Percentiles rank a stretch among this genome's conserved stretches.
phyloP scores from a whole-genome alignment of 2,113 vertebrate species.

The Oreochromis tanganicae region DNA sequence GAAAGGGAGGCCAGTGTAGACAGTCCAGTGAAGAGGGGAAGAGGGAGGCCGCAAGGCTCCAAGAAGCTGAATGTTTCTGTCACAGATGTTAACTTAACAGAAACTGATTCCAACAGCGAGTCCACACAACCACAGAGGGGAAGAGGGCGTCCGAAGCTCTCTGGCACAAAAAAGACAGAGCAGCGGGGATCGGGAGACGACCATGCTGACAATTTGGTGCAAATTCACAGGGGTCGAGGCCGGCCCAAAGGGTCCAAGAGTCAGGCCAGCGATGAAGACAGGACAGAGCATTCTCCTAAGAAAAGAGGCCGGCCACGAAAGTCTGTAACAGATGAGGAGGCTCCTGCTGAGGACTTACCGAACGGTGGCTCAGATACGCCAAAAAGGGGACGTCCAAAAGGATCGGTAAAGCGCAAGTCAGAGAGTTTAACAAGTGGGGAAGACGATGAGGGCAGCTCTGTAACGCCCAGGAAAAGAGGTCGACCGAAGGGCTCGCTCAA shows the following conservation, averaged over 20 bases:
- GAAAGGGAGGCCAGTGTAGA: constrained; percentile 10
- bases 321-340: neutral
- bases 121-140: neutral
- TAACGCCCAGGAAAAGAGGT: constrained; percentile 33
- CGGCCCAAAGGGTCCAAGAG: constrained; percentile 12
- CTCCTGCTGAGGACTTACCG: neutral
- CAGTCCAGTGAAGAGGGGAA: constrained; percentile 30
- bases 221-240: neutral
- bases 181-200: neutral
- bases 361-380: constrained; percentile 9
- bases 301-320: constrained; percentile 45
- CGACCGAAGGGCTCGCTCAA: constrained; percentile 32
- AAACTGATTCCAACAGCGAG: constrained; percentile 21
- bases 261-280: neutral
- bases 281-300: neutral
- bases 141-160: constrained; percentile 33
- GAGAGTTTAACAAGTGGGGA: constrained; percentile 3
- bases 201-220: neutral
- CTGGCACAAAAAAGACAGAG: neutral
- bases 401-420: constrained; percentile 9
- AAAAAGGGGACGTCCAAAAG: constrained; percentile 50
- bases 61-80: constrained; percentile 45
- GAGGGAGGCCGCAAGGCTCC: constrained; percentile 35
- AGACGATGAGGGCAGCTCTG: neutral
- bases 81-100: constrained; percentile 2